Conservation (phyloP, 2,113 vertebrate genomes). For the Scytalopus superciliaris region DNA sequence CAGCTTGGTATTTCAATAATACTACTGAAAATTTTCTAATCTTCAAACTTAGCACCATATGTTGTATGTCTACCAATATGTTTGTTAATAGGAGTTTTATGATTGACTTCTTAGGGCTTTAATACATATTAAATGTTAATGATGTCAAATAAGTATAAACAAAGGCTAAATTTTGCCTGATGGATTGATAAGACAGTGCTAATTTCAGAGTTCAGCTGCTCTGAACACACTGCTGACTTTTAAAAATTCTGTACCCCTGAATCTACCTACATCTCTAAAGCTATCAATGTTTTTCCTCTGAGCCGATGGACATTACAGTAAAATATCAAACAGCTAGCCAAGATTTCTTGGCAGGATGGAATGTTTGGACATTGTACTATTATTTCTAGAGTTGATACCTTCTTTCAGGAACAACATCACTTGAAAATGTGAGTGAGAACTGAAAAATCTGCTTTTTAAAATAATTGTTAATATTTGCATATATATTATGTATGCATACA, state of each 20-base stretch:
- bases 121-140: not conserved
- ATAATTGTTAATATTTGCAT: not conserved
- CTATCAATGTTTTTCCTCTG: not conserved
- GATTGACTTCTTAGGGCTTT: not conserved
- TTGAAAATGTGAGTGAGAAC: not conserved
- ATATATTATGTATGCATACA: not conserved
- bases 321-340: not conserved
- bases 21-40: not conserved
- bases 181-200: not conserved
- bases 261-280: not conserved
- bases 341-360: not conserved
- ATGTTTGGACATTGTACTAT: not conserved
- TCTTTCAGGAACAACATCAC: not conserved
- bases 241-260: not conserved
- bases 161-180: not conserved
- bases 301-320: not conserved
- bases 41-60: not conserved
- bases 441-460: not conserved
- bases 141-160: not conserved
- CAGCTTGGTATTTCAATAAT: not conserved
- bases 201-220: not conserved
- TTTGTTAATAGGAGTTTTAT: not conserved
- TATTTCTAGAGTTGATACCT: not conserved
- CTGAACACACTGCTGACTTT: not conserved
- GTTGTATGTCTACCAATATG: not conserved